Percentiles rank a stretch among this genome's conserved stretches.
phyloP scores from a whole-genome alignment of 2,113 vertebrate genomes.

The Atrichornis clamosus region DNA sequence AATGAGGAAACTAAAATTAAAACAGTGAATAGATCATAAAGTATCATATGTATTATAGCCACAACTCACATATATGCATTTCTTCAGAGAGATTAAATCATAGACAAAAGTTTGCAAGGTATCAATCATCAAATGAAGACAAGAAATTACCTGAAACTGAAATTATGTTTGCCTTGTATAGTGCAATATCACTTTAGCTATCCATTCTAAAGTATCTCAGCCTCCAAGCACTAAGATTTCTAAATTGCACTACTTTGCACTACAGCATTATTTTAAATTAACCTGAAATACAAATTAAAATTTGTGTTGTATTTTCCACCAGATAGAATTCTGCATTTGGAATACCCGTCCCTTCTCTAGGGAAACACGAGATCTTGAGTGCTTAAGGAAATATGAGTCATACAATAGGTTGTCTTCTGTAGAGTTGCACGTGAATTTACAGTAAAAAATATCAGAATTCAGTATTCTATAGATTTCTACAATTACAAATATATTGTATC shows the following conservation, averaged over 20 bases:
- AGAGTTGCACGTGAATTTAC: conserved; percentile 23
- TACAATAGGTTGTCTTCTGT: conserved; percentile 37
- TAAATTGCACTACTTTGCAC: background rate
- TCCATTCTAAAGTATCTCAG: background rate
- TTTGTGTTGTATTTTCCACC: background rate
- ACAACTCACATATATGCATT: background rate
- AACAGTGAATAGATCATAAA: background rate
- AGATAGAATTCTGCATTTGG: conserved; percentile 23
- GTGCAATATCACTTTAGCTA: background rate
- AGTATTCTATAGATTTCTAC: background rate
- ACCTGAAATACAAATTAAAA: background rate
- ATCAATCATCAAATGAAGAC: background rate
- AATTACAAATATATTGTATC: conserved; percentile 45
- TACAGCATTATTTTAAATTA: conserved; percentile 35
- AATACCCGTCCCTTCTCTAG: background rate
- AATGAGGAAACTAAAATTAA: background rate
- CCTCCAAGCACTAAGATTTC: background rate
- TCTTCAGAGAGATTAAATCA: background rate
- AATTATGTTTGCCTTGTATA: background rate
- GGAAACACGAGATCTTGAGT: conserved; percentile 48
- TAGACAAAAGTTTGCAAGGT: background rate
- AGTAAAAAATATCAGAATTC: conserved; percentile 58
- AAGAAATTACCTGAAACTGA: background rate
- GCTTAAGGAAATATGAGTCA: conserved; percentile 70
- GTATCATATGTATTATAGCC: background rate